A percentile compares a stretch with the other conserved stretches of the same genome.
These are phyloP conservation scores for Notechis scutatus DNA, from an alignment of 2,113 vertebrate species.

Conservation along the genomic window DNA sequence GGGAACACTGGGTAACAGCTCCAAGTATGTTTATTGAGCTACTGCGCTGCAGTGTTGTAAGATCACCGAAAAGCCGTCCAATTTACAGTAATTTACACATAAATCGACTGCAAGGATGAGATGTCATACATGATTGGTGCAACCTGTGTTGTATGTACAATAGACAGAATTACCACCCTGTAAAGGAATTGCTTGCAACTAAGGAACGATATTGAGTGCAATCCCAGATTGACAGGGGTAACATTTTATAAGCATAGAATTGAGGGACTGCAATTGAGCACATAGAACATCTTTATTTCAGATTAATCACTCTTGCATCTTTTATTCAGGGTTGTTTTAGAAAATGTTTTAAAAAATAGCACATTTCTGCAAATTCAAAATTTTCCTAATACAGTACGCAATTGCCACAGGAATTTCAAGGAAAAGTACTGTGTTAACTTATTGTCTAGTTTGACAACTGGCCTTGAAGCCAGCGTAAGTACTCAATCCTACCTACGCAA, in stretches of 20 bases:
- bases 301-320: background rate
- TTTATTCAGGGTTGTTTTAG: background rate
- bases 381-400: background rate
- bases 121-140: background rate
- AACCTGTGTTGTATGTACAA: background rate
- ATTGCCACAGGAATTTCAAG: background rate
- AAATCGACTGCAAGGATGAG: background rate
- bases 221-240: background rate
- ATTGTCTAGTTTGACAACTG: background rate
- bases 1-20: background rate
- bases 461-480: background rate
- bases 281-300: background rate
- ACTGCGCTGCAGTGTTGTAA: background rate
- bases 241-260: background rate
- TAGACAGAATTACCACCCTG: background rate
- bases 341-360: background rate
- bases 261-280: background rate
- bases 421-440: background rate
- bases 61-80: background rate
- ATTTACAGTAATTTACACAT: background rate
- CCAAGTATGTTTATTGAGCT: background rate
- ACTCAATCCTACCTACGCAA: background rate
- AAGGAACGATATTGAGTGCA: background rate
- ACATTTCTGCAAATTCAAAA: background rate
- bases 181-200: background rate